phyloP scores from a whole-genome alignment of 2,113 vertebrate species.

The Euleptes europaea region DNA sequence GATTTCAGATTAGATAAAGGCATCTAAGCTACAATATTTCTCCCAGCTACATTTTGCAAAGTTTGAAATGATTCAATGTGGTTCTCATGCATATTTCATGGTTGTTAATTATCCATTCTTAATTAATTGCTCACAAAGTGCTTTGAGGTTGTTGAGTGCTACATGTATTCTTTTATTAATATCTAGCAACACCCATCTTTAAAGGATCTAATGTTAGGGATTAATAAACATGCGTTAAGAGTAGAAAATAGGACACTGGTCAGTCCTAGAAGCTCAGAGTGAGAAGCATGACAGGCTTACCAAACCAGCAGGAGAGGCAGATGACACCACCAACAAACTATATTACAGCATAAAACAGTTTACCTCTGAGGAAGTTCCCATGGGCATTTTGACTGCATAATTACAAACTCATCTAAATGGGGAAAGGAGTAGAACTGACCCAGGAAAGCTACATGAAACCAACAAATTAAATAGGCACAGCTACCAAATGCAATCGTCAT shows the following conservation, averaged over 20 bases:
- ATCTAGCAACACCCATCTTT: slow-evolving; percentile 30
- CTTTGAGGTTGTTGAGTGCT: slow-evolving; percentile 64
- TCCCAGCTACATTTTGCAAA: not conserved
- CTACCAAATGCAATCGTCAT: too few species aligned
- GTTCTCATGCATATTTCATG: slow-evolving; percentile 37
- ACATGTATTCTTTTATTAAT: slow-evolving; percentile 57
- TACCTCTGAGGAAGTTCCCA: too few species aligned
- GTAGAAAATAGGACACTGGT: not conserved
- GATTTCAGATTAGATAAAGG: slow-evolving; percentile 20
- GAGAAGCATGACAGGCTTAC: not conserved
- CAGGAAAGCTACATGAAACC: not conserved
- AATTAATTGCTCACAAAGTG: slow-evolving; percentile 59
- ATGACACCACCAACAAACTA: too few species aligned
- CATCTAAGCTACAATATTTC: slow-evolving; percentile 17
- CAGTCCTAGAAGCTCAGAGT: not conserved
- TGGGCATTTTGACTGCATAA: not conserved
- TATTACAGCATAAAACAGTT: too few species aligned
- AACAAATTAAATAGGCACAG: too few species aligned
- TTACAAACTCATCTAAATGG: not conserved
- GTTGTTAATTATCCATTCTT: slow-evolving; percentile 64
- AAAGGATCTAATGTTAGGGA: not conserved
- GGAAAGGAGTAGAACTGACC: too few species aligned
- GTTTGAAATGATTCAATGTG: slow-evolving; percentile 26
- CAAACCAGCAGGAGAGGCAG: not conserved
- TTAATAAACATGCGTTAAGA: not conserved